Evolutionary conservation across 2,113 vertebrate genomes (phyloP).

Genomic region (Tichodroma muraria): DNA sequence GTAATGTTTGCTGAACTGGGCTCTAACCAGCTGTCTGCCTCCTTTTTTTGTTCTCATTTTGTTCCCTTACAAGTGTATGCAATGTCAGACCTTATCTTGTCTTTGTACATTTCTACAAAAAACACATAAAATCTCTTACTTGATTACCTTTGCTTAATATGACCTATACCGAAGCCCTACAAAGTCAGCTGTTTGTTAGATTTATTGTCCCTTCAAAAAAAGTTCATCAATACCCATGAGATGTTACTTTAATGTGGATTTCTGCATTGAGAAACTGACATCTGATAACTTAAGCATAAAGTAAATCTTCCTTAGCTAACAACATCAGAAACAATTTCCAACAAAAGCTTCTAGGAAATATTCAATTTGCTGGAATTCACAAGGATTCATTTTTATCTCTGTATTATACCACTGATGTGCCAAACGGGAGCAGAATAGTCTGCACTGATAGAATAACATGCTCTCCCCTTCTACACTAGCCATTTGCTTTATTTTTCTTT

Average conservation of each 20-base stretch:
- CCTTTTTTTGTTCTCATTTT: background rate
- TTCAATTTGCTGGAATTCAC: background rate
- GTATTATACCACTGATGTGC: background rate
- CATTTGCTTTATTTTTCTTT: conserved; percentile 14
- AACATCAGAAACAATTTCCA: background rate
- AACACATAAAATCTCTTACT: background rate
- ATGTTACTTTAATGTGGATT: background rate
- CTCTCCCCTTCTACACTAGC: background rate
- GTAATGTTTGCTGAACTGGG: background rate
- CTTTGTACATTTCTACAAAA: background rate
- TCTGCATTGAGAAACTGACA: background rate
- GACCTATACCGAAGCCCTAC: background rate
- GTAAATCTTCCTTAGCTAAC: conserved; percentile 4
- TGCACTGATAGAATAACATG: background rate
- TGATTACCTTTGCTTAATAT: background rate
- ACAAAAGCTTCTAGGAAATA: background rate
- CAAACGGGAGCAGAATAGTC: background rate
- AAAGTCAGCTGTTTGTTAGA: background rate
- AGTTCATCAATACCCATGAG: background rate
- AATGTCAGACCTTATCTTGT: background rate
- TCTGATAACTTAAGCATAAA: background rate
- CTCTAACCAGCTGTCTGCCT: background rate
- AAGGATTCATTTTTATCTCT: conserved; percentile 17
- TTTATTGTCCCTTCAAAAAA: background rate
- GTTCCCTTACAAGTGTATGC: background rate